Evolutionary conservation across 2,888 invertebrate genomes (phyloP), one percentile per base, ranked within the genome.

Genomic region (Vanessa cardui): DNA sequence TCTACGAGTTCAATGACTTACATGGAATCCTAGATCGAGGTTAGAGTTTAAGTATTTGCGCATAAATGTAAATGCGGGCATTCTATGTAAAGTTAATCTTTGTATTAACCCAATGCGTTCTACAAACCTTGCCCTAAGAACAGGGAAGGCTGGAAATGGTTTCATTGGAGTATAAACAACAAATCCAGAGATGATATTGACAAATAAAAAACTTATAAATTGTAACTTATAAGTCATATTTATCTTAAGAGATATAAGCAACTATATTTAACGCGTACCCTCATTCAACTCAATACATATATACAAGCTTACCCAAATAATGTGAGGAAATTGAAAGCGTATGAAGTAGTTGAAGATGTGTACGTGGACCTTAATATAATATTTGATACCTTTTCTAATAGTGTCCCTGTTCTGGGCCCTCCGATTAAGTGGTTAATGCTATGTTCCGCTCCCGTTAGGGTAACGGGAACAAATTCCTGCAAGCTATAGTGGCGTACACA

Each of bases 401-500:
- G 21, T 6, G 21, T 31, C 54, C 31, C 31, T 54, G 31, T 54
- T 54, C 54, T 20, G 52, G 47, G 26, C 64, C 56, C 68, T 70
- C 65, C 73, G 77, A 78, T 76, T 76, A 77, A 77, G 75, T 76
- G 73, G 74, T 77, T 72, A 77, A 75, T 76, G 66, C 66, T 64
- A 63, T 67, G 75, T 70, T 68, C 72, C 69, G 72, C 63, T 69
- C 69, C 68, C 79, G 80, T 78, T 80, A 78, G 69, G 69, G 74
- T 80, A 81, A 81, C 81, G 81, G 81, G 76, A 78, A 73, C 74
- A 73, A 73, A 79, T 80, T 75, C 80, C 80, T 52, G 68, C 62
- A 9, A 54, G 54, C 54, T 31, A 54, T 33, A 54, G n/a, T 31
- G 33, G 31, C 31, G 31, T 31, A 47, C 47, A 31, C 16, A n/a